Evolutionary conservation across 2,113 vertebrate species (phyloP), one percentile per base, ranked within the genome.

Genomic region (Mesitornis unicolor): DNA sequence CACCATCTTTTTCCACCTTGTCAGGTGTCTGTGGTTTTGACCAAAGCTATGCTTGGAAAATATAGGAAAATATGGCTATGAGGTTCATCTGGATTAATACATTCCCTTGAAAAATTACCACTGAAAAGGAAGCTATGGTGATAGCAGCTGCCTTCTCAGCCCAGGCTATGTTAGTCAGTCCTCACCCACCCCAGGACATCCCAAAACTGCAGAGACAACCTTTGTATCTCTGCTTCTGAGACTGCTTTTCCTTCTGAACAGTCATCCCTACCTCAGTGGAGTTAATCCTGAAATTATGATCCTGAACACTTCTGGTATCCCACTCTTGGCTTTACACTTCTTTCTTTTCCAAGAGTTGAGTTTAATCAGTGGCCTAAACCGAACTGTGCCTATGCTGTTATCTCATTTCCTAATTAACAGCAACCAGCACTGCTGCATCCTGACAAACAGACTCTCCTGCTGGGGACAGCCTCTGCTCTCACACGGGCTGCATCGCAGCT

Each of bases 331-430:
- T 82, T 90, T 35, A 26, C 36, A 9, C 14, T 76, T 87, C 12
- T 59, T 73, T 17, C 38, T 90, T 83, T 84, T 76, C 71, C 87
- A 73, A 54, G 63, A 82, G 17, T 42, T 92, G 57, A 82, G 63
- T 40, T 87, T 92, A 93, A 68, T 82, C 36, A 60, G 38, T 82
- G 84, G 24, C 96, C 96, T 94, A 71, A 92, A 93, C 79, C 92
- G 95, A 97, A 95, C 91, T 87, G 43, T 76, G 68, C 26, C 61
- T 31, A 47, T 2, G 22, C 45, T 76, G 79, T 97, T 95, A 95
- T 96, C 89, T 96, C 78, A 87, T 45, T 97, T 97, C 88, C 93
- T 96, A 59, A 92, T 94, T 89, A 95, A 69, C 93, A 93, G 67
- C 24, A 93, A 59, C n/a, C 15, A 11, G 53, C 36, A 71, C 67